Evolutionary conservation across 2,888 invertebrate genomes (phyloP).

Genomic region (Sinotaia quadrata): DNA sequence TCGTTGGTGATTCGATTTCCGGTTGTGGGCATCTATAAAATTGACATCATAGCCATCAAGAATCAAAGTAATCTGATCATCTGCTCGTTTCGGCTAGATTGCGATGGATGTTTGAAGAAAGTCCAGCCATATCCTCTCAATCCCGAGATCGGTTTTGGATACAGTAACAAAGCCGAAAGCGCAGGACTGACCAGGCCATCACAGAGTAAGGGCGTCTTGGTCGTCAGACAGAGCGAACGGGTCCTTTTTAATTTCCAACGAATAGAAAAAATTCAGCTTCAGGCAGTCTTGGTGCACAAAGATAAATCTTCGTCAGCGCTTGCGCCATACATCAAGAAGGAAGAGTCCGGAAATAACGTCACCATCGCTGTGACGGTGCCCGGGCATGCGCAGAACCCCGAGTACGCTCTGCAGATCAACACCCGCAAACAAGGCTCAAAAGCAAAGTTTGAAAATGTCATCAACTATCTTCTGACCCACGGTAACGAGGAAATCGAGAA

Average conservation of each 20-base stretch:
- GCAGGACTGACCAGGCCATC: constrained; percentile 52
- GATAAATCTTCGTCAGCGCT: constrained; percentile 15
- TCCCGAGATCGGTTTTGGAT: constrained; percentile 56
- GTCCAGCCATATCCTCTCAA: constrained; percentile 53
- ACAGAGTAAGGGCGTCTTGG: constrained; percentile 40
- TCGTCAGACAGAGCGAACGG: constrained; percentile 27
- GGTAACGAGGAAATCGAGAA: background rate
- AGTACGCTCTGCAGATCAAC: constrained; percentile 59
- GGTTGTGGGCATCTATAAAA: constrained; percentile 50
- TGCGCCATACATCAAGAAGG: constrained; percentile 18
- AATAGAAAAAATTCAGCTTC: constrained; percentile 32
- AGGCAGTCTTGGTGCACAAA: constrained; percentile 40
- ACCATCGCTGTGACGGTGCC: constrained; percentile 33
- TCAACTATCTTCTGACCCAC: constrained; percentile 46
- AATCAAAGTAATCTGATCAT: constrained; percentile 35
- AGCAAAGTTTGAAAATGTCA: constrained; percentile 35
- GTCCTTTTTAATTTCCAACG: constrained; percentile 42
- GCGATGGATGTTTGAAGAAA: constrained; percentile 39
- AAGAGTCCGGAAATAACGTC: constrained; percentile 18
- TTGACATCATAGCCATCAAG: constrained; percentile 53
- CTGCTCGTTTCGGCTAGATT: constrained; percentile 59
- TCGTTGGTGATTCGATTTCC: constrained; percentile 45
- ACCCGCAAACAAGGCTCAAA: constrained; percentile 21
- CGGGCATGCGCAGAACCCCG: constrained; percentile 45
- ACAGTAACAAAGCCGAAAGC: constrained; percentile 41